Percentiles rank a stretch among this genome's conserved stretches.
phyloP scores from a whole-genome alignment of 2,113 vertebrate genomes.

The Istiophorus platypterus region DNA sequence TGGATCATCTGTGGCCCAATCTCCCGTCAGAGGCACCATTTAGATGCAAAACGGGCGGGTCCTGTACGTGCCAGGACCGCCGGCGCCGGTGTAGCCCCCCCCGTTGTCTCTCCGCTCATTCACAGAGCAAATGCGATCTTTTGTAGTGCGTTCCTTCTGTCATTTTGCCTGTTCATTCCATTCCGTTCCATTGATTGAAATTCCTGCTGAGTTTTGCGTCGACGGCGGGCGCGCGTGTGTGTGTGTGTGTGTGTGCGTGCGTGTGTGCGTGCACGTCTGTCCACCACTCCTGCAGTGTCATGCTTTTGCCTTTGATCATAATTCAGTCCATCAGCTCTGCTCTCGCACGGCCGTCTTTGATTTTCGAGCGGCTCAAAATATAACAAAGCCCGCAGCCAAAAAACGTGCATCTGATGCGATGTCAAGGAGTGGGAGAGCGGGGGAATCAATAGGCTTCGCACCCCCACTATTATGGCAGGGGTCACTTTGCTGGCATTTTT shows the following conservation, averaged over 20 bases:
- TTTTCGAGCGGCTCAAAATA: conserved; percentile 66
- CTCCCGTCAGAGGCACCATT: conserved; percentile 14
- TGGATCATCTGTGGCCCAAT: background rate
- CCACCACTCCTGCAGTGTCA: conserved; percentile 52
- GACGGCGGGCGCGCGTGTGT: too few relatives aligned
- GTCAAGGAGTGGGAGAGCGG: conserved; percentile 76
- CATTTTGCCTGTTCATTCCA: conserved; percentile 48
- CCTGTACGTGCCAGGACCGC: background rate
- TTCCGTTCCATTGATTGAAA: conserved; percentile 61
- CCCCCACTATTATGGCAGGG: conserved; percentile 65
- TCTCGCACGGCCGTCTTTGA: conserved; percentile 57
- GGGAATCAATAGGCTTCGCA: conserved; percentile 78
- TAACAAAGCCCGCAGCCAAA: conserved; percentile 76
- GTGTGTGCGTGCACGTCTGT: too few relatives aligned
- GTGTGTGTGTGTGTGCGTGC: too few relatives aligned
- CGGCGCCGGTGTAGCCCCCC: background rate
- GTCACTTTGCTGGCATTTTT: conserved; percentile 74
- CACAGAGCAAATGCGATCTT: conserved; percentile 40
- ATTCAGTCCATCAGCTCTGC: conserved; percentile 64
- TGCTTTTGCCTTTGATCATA: conserved; percentile 75
- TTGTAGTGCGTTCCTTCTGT: conserved; percentile 24
- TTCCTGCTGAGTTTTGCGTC: conserved; percentile 34
- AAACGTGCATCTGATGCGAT: conserved; percentile 74
- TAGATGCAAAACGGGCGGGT: conserved; percentile 25
- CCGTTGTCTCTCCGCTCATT: conserved; percentile 32